Evolutionary conservation across 1,140 invertebrate genomes (phyloP).

Genomic region (Pogonomyrmex californicus): DNA sequence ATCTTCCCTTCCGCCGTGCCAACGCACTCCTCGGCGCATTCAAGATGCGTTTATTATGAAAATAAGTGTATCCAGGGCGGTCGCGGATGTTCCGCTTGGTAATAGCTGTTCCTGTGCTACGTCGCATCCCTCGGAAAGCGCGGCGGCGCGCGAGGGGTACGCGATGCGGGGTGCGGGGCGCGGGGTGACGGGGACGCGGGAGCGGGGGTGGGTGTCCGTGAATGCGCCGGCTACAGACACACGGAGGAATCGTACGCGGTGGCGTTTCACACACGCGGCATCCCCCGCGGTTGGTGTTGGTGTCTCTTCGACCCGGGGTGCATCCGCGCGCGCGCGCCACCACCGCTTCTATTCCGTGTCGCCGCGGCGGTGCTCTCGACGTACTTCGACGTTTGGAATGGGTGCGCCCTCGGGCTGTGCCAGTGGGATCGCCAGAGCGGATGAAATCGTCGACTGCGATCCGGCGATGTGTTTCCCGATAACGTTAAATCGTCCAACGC

Average conservation of each 20-base stretch:
- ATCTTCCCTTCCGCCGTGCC: background rate
- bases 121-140: slow-evolving; percentile 40
- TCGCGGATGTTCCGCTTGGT: slow-evolving; percentile 59
- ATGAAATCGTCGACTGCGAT: slow-evolving; percentile 63
- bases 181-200: background rate
- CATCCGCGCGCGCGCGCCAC: background rate
- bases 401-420: slow-evolving; percentile 50
- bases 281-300: background rate
- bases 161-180: background rate
- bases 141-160: background rate
- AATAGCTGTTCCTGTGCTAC: slow-evolving; percentile 47
- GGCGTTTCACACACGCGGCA: slow-evolving; percentile 3
- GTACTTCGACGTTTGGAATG: slow-evolving; percentile 61
- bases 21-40: slow-evolving; percentile 18
- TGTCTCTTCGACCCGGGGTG: slow-evolving; percentile 29
- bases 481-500: slow-evolving; percentile 60
- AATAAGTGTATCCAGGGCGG: slow-evolving; percentile 55
- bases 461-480: slow-evolving; percentile 63
- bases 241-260: slow-evolving; percentile 4
- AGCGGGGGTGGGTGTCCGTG: slow-evolving; percentile 28
- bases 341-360: slow-evolving; percentile 49
- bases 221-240: slow-evolving; percentile 31
- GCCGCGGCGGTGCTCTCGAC: slow-evolving; percentile 37
- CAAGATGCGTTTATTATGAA: slow-evolving; percentile 64
- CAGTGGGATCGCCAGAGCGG: slow-evolving; percentile 60